Evolutionary conservation across 2,888 invertebrate genomes (phyloP).

Genomic region (Lasioglossum calceatum): DNA sequence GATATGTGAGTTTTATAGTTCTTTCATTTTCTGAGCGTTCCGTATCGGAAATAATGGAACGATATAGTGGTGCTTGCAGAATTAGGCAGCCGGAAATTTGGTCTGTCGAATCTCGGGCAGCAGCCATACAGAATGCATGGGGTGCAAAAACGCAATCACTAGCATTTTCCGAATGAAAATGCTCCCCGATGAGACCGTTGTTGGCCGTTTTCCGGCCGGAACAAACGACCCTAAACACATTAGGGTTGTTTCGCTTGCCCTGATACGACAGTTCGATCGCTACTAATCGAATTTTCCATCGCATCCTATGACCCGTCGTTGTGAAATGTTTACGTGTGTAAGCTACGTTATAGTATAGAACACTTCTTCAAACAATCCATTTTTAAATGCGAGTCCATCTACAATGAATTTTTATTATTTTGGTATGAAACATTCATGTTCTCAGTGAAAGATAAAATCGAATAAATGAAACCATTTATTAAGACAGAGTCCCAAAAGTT

Average conservation of each 20-base stretch:
- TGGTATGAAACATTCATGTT: too few relatives aligned
- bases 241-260: constrained; percentile 56
- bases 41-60: neutral
- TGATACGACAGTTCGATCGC: constrained; percentile 48
- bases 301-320: constrained; percentile 1
- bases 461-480: too few relatives aligned
- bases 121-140: constrained; percentile 30
- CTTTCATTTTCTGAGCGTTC: neutral
- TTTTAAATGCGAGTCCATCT: neutral
- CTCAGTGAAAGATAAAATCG: too few relatives aligned
- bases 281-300: constrained; percentile 55
- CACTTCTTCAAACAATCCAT: neutral
- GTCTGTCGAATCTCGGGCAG: neutral
- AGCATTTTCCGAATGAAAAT: constrained; percentile 57
- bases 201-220: constrained; percentile 61
- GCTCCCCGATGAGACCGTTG: constrained; percentile 62
- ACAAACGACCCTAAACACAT: constrained; percentile 68
- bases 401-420: neutral
- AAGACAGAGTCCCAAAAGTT: too few relatives aligned
- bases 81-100: neutral
- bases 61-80: neutral
- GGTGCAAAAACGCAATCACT: constrained; percentile 58
- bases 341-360: neutral
- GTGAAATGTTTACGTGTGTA: neutral
- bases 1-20: neutral